Evolutionary conservation across 2,797 vertebrate genomes (phyloP), one percentile per base, ranked within the genome.

Genomic region (Eospalax fontanierii): DNA sequence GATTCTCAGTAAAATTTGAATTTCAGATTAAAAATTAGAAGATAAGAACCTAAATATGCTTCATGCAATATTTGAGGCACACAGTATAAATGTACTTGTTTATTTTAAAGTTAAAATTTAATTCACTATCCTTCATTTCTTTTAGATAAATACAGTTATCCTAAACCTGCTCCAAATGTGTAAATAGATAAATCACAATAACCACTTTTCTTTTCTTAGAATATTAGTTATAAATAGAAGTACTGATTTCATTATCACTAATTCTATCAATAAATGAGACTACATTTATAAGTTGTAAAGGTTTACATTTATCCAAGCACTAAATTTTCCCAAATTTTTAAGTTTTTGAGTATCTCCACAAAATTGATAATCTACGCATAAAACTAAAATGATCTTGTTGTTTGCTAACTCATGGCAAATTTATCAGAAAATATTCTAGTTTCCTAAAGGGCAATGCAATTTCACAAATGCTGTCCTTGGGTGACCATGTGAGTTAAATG

Each of bases 401-500:
- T 22, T 87, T 81, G 35, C 57, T 38, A 89, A 87, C 33, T 83
- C 2, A n/a, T 68, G 38, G 26, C 40, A 93, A 89, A 94, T 84
- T 91, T 95, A 89, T 24, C 38, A 18, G 50, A 94, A 87, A 93
- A 84, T 85, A 71, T 35, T 93, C 46, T 33, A 90, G 35, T 73
- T 96, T 95, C 89, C 95, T 94, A 90, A 83, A 93, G 21, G 93
- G 93, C 82, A 89, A 8, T 78, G 18, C 33, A 92, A 93, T 96
- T 94, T 75, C 80, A 93, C 11, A 94, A 94, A 89, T 92, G 16
- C 30, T 96, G 70, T 81, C 75, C 93, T 93, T 87, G 71, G 10
- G 63, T 94, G 87, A 96, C 95, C 89, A 93, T 1, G 6, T 94
- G 76, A 94, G 87, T 71, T 84, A 94, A 97, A 87, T 90, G 89